Evolutionary conservation across 2,888 invertebrate species (phyloP), one percentile per base, ranked within the genome.

Genomic region (Pseudococcus longispinus): DNA sequence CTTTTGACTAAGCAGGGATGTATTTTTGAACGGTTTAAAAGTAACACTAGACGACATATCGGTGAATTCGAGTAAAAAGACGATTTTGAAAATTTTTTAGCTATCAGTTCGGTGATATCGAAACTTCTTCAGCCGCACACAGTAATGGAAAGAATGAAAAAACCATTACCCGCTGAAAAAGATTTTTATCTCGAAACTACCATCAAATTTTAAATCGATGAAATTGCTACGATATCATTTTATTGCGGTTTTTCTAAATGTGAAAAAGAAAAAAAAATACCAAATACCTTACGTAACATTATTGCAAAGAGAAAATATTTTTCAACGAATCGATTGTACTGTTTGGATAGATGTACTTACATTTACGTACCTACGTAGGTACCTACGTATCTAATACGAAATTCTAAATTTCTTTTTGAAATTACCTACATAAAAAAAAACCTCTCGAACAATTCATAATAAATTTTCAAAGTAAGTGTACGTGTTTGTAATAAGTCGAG

Each of bases 161-260:
- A 80, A 42, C 18, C 29, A 80, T 20, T 29, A 42, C 26, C 42
- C 42, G 5, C 18, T 29, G 77, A n/a, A 80, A 42, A 29, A 80
- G 77, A 80, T 80, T 37, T 37, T 80, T 23, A 42, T 80, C 42
- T 42, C 42, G 77, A 80, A 15, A 42, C 29, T 80, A n/a, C 20
- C 77, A 20, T 80, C 42, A 80, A 80, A 80, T 42, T 74, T 32
- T 37, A 80, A 80, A 80, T 80, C 77, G 77, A 80, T 29, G 20
- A 42, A 80, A 80, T 80, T n/a, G n/a, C 77, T 42, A 20, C n/a
- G 37, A 77, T 80, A 80, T 42, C 37, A 11, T 80, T 80, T 80
- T 42, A 80, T 80, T 37, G 32, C 13, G 42, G 77, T 37, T 80
- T 80, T 80, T 42, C 8, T 32, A 15, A 18, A 37, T n/a, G 74